Evolutionary conservation across 2,797 vertebrate genomes (phyloP), one percentile per base, ranked within the genome.

Genomic region (Lycodopsis pacificus): DNA sequence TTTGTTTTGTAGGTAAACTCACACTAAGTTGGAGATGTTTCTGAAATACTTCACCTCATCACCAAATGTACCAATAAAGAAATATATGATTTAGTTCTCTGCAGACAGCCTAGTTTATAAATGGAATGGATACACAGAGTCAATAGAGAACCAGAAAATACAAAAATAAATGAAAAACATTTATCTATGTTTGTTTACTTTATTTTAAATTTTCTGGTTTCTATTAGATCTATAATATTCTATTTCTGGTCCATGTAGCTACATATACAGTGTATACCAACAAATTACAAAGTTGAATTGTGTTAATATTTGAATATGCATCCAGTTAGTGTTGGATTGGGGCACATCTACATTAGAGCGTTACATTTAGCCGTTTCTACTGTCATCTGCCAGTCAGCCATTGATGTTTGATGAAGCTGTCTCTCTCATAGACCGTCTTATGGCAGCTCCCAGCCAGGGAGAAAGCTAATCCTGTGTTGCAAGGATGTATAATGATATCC

Each of bases 401-500:
- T 17, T 38, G 64, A 69, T 77, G 42, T 88, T 81, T 92, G 89
- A 94, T 95, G 83, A 94, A 95, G 93, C 87, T 89, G 83, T 94
- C 86, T 89, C 59, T 89, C 56, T 65, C 68, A 68, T 74, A 77
- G 75, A 87, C 80, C 77, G 71, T 76, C 84, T 81, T 63, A 80
- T 91, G 89, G 86, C 90, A 88, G 82, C 81, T 82, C 80, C 79
- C 77, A 88, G 81, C 77, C 83, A 92, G 90, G 86, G 81, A 89
- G 87, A 92, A 89, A 81, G 83, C 71, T 95, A 94, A 95, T 95
- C 94, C 93, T 86, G 83, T 94, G 94, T 95, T 91, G 76, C 84
- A 91, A 71, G 86, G 90, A 87, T 89, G 91, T 93, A 92, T 95
- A 95, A 94, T 94, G 91, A 94, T 94, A 93, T 95, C 95, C 95